Base-by-base conservation (phyloP, 1,140 invertebrate species). In the Ostrea edulis region DNA sequence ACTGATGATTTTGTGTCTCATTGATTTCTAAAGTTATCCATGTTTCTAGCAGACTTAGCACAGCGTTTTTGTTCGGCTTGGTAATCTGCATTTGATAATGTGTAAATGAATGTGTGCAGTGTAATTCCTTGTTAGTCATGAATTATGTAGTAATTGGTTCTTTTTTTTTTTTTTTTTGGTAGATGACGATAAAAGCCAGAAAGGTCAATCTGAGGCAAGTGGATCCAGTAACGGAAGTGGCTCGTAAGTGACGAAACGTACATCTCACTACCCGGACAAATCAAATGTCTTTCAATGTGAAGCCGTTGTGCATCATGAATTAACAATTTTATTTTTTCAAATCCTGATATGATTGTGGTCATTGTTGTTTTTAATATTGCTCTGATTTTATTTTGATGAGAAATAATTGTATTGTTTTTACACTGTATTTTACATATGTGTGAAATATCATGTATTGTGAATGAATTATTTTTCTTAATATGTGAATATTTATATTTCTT, bases 241-340 rank as follows among this genome's bases (percentile, higher is more conserved):
- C 11, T 77, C 68, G 14, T 77, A 77, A 9, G 22, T 25, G 12
- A 12, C 17, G 1, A 77, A 71, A 77, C 68, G 14, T 77, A 77
- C 68, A 77, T 77, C 68, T 77, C 68, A 77, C 68, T 77, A 77
- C 68, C 68, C 68, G 9, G 25, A 25, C 22, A 25, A 77, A 29
- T 29, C 68, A 9, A 77, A 25, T 77, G 68, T 77, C 68, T 77
- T 77, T 77, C 68, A 77, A 35, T 8, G 25, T 35, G 68, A 77
- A 77, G 68, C 29, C 8, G 1, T 29, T 25, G 25, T 25, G 29
- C 68, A 25, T 77, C 68, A 77, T 25, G 29, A 25, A 77, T 25
- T 62, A 62, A 44, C 35, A 44, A 44, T 44, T 44, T 44, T 77
- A 77, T 77, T 77, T 77, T 77, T 35, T 14, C 68, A 29, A 77